These are phyloP conservation scores for Tachuris rubrigastra DNA, from an alignment of 2,113 vertebrate species.

Conservation along the genomic window DNA sequence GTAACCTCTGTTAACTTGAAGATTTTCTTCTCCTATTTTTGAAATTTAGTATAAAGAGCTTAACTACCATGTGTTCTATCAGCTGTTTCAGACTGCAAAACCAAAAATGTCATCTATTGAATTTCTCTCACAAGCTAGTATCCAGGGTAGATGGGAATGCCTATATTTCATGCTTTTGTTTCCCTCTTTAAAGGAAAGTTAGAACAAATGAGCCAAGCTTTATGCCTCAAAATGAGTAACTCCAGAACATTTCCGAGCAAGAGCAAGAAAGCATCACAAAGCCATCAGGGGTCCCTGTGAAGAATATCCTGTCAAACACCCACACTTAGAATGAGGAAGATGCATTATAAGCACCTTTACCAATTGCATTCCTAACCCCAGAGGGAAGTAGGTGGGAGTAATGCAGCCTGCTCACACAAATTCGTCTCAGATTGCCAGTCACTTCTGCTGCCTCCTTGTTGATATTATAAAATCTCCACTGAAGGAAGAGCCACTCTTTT, in stretches of 20 bases:
- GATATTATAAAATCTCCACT: not conserved
- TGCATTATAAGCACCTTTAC: not conserved
- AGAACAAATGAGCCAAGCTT: not conserved
- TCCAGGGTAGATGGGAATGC: not conserved
- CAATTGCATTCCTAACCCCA: not conserved
- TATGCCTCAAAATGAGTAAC: not conserved
- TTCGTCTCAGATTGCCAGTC: not conserved
- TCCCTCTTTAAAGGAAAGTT: not conserved
- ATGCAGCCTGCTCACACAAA: not conserved
- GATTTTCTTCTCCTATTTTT: not conserved
- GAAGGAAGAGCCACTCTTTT: not conserved
- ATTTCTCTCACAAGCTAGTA: not conserved
- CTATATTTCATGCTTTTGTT: not conserved
- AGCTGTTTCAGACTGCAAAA: not conserved
- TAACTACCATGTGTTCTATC: not conserved
- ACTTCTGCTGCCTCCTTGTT: not conserved
- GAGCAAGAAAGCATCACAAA: not conserved
- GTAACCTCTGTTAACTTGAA: not conserved
- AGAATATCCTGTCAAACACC: not conserved
- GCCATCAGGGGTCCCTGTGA: not conserved
- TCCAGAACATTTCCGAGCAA: not conserved
- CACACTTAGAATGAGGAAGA: not conserved
- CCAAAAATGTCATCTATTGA: not conserved
- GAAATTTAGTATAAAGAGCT: not conserved
- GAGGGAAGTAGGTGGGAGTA: not conserved